Evolutionary conservation across 1,140 invertebrate genomes (phyloP), one percentile per base, ranked within the genome.

Genomic region (Bactericera cockerelli): DNA sequence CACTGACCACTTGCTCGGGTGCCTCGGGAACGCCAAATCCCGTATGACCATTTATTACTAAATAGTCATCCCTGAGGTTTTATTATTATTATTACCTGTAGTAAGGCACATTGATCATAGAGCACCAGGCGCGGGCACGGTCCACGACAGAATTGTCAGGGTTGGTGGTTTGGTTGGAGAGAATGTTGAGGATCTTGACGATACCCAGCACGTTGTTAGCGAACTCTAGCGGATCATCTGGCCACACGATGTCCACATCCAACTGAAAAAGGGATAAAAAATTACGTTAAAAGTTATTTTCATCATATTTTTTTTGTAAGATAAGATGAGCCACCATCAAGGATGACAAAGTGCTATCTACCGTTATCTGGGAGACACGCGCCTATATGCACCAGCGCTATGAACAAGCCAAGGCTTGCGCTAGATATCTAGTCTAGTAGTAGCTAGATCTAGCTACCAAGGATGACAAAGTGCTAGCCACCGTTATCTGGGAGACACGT

Each of bases 281-380:
- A 55, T 22, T 33, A 6, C n/a, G n/a, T n/a, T n/a, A n/a, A n/a
- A n/a, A n/a, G n/a, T n/a, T n/a, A n/a, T n/a, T n/a, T 39, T 36
- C n/a, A 56, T 63, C n/a, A 13, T 59, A 63, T 67, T 79, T 77
- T 80, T 93, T 74, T 19, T 66, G 65, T 57, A 56, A 24, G 26
- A 24, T 13, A 2, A 86, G 68, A 25, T 79, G 78, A 21, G 83
- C 82, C 19, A 96, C 96, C 71, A 90, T 93, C 68, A 88, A 82
- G 54, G 77, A 77, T 55, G 87, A 93, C 69, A 79, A 79, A 60
- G 74, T 79, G 53, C 74, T 97, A 0, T 84, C 90, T 22, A 82
- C 86, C 62, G 86, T 93, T 82, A 77, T 96, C 63, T 97, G 93
- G 93, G 84, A 89, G 66, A 84, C 89, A 4, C 87, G 89, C 67